Evolutionary conservation across 2,113 vertebrate genomes (phyloP).

Genomic region (Lagopus leucura): DNA sequence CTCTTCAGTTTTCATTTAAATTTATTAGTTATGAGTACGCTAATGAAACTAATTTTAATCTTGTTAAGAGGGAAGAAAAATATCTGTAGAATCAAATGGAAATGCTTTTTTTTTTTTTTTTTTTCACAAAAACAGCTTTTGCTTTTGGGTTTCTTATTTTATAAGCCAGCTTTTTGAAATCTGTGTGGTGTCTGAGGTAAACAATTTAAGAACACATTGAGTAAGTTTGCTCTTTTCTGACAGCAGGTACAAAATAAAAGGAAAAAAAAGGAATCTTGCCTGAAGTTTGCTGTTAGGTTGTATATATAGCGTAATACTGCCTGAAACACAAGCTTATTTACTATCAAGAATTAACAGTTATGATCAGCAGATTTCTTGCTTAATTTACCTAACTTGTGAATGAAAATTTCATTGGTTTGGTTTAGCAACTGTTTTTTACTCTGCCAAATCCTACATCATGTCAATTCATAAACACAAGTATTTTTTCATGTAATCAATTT

Average conservation of each 20-base stretch:
- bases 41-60: neutral
- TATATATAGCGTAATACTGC: neutral
- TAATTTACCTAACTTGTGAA: conserved; percentile 18
- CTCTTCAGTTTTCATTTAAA: conserved; percentile 7
- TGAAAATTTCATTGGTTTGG: conserved; percentile 16
- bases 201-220: neutral
- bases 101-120: neutral
- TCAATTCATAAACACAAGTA: conserved; percentile 1
- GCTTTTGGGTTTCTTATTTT: neutral
- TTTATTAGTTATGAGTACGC: neutral
- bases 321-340: neutral
- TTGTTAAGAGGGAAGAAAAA: neutral
- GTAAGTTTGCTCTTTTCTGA: neutral
- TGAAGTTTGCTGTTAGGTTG: neutral
- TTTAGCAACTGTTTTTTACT: conserved; percentile 6
- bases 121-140: neutral
- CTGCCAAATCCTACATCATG: conserved; percentile 12
- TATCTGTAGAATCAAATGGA: neutral
- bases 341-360: neutral
- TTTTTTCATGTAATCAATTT: conserved; percentile 48
- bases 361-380: neutral
- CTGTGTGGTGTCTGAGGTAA: neutral
- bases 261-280: neutral
- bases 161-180: neutral
- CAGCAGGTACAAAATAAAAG: neutral